phyloP scores from a whole-genome alignment of 2,113 vertebrate species.

The Alligator sinensis region DNA sequence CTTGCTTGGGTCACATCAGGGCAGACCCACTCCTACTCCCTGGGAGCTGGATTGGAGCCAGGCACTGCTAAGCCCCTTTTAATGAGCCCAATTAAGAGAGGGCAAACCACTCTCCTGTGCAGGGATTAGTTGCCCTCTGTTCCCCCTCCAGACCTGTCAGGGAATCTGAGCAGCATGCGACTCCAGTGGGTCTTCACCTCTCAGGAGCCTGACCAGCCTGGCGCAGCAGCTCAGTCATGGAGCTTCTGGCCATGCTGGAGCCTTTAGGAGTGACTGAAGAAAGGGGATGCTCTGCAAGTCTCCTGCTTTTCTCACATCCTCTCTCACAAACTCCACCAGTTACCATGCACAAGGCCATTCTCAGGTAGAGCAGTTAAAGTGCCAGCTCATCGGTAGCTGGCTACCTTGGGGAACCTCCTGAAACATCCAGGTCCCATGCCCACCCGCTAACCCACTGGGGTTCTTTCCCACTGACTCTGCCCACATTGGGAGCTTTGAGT shows the following conservation, averaged over 20 bases:
- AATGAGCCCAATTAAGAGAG: neutral
- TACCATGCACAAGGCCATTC: too few relatives aligned
- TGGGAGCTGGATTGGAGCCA: neutral
- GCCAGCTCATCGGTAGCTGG: too few relatives aligned
- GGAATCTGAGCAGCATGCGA: neutral
- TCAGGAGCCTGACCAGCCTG: neutral
- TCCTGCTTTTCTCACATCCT: too few relatives aligned
- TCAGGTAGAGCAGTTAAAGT: too few relatives aligned
- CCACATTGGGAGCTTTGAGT: neutral
- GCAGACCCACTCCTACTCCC: neutral
- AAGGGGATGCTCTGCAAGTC: too few relatives aligned
- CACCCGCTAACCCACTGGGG: neutral
- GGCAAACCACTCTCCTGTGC: neutral
- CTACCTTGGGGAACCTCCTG: neutral
- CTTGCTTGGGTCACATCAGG: too few relatives aligned
- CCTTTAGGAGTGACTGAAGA: too few relatives aligned
- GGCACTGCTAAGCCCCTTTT: neutral
- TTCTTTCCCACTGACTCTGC: too few relatives aligned
- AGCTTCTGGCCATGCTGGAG: too few relatives aligned
- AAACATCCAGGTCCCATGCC: neutral
- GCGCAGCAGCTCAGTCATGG: too few relatives aligned
- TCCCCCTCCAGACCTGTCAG: neutral
- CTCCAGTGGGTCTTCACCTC: neutral
- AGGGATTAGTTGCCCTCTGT: neutral
- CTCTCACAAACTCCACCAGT: too few relatives aligned